Evolutionary conservation across 2,888 invertebrate genomes (phyloP).

Genomic region (Dichetophora obliterata): DNA sequence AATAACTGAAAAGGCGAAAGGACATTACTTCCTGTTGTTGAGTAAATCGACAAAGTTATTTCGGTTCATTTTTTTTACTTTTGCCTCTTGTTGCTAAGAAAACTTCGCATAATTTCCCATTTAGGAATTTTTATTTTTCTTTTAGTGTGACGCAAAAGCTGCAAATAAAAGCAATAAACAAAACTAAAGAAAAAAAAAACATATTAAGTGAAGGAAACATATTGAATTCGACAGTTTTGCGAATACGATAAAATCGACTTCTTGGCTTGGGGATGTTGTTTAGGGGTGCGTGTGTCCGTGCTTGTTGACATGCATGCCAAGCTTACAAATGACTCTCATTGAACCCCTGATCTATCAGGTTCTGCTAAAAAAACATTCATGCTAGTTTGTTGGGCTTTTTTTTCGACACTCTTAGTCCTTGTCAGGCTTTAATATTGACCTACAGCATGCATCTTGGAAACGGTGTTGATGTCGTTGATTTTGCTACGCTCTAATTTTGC

Average conservation of each 20-base stretch:
- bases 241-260: slow-evolving; percentile 41
- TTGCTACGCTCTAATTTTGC: not conserved
- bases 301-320: slow-evolving; percentile 30
- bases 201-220: slow-evolving; percentile 62
- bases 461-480: not conserved
- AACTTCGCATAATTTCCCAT: slow-evolving; percentile 65
- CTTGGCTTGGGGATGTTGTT: slow-evolving; percentile 2
- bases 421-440: not conserved
- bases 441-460: not conserved
- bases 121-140: slow-evolving; percentile 50
- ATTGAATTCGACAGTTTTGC: slow-evolving; percentile 52
- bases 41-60: slow-evolving; percentile 58
- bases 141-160: slow-evolving; percentile 24
- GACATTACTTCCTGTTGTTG: slow-evolving; percentile 64
- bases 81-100: slow-evolving; percentile 34
- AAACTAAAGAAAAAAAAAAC: slow-evolving; percentile 3
- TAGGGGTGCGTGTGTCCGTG: slow-evolving; percentile 18
- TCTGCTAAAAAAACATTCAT: not conserved
- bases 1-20: slow-evolving; percentile 26
- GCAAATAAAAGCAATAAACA: not conserved
- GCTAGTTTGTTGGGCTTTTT: not conserved
- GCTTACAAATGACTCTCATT: slow-evolving; percentile 47
- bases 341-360: slow-evolving; percentile 37
- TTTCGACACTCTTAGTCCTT: not conserved
- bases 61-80: not conserved